Evolutionary conservation across 1,140 invertebrate genomes (phyloP), one percentile per base, ranked within the genome.

Genomic region (Eciton burchellii): DNA sequence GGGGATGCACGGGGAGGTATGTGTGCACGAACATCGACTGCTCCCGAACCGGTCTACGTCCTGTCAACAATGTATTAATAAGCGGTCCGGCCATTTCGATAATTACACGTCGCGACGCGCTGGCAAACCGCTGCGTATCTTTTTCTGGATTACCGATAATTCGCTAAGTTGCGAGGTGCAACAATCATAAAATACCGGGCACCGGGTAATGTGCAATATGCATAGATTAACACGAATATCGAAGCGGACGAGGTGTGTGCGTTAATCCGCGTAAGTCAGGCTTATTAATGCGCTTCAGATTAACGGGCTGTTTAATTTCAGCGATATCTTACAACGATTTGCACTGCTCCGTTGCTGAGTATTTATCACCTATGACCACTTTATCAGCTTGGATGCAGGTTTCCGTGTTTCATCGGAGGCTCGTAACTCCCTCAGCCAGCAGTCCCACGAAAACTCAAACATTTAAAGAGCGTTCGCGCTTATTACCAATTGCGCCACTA

Each of bases 201-300:
- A n/a, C 26, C n/a, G n/a, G n/a, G n/a, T n/a, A n/a, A n/a, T n/a
- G n/a, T n/a, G 26, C 26, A 70, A 45, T 63, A 70, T 65, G 60
- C 62, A 66, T 56, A 3, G 12, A 16, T 52, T 24, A n/a, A 29
- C 24, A 68, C 43, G 35, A 66, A 77, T 68, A 56, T 68, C 19
- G 63, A 12, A 56, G 54, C 56, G 4, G 74, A 68, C 56, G 26
- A 35, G n/a, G 11, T 12, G 52, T 0, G 9, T 43, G 24, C 19
- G 43, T 45, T 26, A 35, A 35, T 6, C 41, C 57, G 16, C 74
- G 63, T 79, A 79, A 79, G 68, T 79, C 35, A 9, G 49, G 19
- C 74, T 79, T 79, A 79, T 79, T 79, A 79, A 79, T 79, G 68
- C 70, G 63, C 19, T 24, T 79, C 68, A 79, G 70, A 79, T 79